phyloP scores from a whole-genome alignment of 64 coral and sea anemone genomes.

The Exaiptasia diaphana region DNA sequence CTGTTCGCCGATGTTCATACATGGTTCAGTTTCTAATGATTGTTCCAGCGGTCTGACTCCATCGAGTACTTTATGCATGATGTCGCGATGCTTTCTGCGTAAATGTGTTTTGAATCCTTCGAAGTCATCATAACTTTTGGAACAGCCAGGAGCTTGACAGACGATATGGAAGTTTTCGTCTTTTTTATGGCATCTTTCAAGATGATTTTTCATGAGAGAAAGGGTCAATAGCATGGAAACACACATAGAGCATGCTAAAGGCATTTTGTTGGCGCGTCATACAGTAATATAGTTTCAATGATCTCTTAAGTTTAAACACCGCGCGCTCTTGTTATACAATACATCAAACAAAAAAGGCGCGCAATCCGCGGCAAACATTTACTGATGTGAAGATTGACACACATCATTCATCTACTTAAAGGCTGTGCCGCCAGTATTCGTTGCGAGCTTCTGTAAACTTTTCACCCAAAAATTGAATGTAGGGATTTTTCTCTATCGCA shows the following conservation, averaged over 20 bases:
- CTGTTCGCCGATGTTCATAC: background rate
- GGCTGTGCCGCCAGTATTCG: too few relatives aligned
- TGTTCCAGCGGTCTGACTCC: background rate
- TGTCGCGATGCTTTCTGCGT: background rate
- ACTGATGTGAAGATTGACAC: too few relatives aligned
- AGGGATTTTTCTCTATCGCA: too few relatives aligned
- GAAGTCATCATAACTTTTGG: constrained; percentile 1
- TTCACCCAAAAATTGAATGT: too few relatives aligned
- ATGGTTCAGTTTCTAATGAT: background rate
- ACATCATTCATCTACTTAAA: too few relatives aligned
- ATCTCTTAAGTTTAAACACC: background rate
- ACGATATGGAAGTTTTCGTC: constrained; percentile 15
- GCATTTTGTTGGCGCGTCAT: background rate
- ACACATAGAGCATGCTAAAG: background rate
- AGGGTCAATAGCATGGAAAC: background rate
- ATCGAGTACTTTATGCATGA: background rate
- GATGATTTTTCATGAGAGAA: background rate
- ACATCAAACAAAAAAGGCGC: background rate
- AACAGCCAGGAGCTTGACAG: constrained; percentile 29
- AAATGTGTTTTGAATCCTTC: constrained; percentile 4
- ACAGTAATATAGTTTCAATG: background rate
- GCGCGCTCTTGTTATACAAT: background rate
- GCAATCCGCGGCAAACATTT: background rate
- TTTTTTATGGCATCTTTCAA: background rate
- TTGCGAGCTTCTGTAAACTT: too few relatives aligned